phyloP scores from a whole-genome alignment of 1,140 invertebrate genomes.

The Lutraria rhynchaena region DNA sequence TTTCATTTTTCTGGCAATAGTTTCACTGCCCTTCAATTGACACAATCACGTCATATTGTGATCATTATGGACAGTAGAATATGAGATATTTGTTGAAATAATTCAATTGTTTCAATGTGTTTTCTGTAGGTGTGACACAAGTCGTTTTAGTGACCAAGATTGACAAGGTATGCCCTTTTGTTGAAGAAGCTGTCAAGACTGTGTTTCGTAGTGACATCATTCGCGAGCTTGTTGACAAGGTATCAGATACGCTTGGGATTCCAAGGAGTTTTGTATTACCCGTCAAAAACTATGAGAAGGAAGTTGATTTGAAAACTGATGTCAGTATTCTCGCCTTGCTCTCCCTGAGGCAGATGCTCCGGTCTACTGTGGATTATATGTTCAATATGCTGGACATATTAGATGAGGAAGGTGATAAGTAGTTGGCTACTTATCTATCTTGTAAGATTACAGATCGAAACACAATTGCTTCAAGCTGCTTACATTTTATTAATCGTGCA shows the following conservation, averaged over 20 bases:
- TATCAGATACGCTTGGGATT: slow-evolving; percentile 37
- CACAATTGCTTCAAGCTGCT: no score
- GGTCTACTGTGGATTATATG: slow-evolving; percentile 33
- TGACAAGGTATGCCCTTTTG: slow-evolving; percentile 32
- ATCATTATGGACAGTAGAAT: no score
- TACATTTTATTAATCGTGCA: no score
- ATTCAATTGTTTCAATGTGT: no score
- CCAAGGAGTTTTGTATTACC: slow-evolving; percentile 40
- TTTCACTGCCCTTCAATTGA: no score
- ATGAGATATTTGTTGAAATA: no score
- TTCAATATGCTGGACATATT: slow-evolving; percentile 11
- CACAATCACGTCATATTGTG: no score
- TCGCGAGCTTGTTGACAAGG: slow-evolving; percentile 31
- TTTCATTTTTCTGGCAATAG: no score
- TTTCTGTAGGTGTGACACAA: slow-evolving; percentile 48
- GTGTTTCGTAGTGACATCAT: slow-evolving; percentile 38
- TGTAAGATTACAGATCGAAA: no score
- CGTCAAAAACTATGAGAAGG: slow-evolving; percentile 43
- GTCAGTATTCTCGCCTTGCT: slow-evolving; percentile 17
- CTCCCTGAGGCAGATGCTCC: slow-evolving; percentile 31
- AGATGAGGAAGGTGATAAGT: slow-evolving; percentile 2
- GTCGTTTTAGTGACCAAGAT: slow-evolving; percentile 54
- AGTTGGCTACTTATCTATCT: no score
- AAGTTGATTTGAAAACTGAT: slow-evolving; percentile 19
- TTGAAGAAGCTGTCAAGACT: slow-evolving; percentile 17